Evolutionary conservation across 23 tunicate genomes (phyloP).

Genomic region (Phallusia fumigata): DNA sequence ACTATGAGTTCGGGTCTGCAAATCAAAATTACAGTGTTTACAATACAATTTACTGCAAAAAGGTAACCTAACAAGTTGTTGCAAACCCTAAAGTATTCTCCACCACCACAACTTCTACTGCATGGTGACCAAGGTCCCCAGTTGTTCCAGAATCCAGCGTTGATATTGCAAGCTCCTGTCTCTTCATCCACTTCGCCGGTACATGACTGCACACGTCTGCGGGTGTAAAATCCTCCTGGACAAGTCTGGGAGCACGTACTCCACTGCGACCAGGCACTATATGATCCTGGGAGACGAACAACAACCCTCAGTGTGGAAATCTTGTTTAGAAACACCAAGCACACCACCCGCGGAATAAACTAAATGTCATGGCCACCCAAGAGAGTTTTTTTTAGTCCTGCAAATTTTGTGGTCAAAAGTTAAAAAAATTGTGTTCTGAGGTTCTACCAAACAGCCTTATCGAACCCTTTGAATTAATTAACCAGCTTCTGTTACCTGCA

Average conservation of each 20-base stretch:
- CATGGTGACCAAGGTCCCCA: constrained; percentile 74
- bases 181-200: constrained; percentile 61
- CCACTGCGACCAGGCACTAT: constrained; percentile 69
- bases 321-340: background rate
- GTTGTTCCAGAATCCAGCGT: constrained; percentile 45
- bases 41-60: background rate
- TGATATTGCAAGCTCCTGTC: constrained; percentile 46
- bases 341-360: background rate
- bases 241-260: constrained; percentile 73
- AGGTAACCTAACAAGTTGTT: constrained; percentile 3
- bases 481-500: constrained; percentile 28
- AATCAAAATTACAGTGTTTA: background rate
- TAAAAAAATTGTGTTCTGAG: too few species aligned
- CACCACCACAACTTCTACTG: constrained; percentile 68
- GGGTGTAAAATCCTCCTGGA: constrained; percentile 51
- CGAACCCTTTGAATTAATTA: too few species aligned
- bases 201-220: constrained; percentile 68
- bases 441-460: too few species aligned
- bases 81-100: constrained; percentile 54
- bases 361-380: too few species aligned
- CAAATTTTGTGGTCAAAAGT: background rate
- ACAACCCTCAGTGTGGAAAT: too few species aligned
- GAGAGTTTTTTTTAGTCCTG: background rate
- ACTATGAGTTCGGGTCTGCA: constrained; percentile 14
- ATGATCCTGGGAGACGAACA: constrained; percentile 27